Base-by-base conservation (phyloP, 2,888 invertebrate species). In the Idaea biselata region DNA sequence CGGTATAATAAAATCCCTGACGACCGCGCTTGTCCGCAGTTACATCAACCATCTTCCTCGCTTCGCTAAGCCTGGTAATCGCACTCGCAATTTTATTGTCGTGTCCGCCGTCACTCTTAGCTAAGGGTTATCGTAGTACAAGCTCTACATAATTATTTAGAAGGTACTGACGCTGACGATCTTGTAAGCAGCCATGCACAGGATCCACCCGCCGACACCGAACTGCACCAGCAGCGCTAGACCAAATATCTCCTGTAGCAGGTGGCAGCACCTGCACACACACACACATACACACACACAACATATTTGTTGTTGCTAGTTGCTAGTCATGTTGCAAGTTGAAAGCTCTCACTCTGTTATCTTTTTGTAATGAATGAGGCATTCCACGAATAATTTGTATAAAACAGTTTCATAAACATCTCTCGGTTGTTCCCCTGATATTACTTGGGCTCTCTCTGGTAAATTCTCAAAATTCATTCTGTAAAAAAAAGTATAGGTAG, bases 101-200 rank as follows among this genome's bases (percentile, higher is more conserved):
- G n/a, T n/a, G n/a, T n/a, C n/a, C n/a, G n/a, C n/a, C n/a, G n/a
- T n/a, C n/a, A n/a, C n/a, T n/a, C n/a, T n/a, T n/a, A n/a, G n/a
- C n/a, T n/a, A n/a, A n/a, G n/a, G n/a, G n/a, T n/a, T 2, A 8
- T 11, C n/a, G 18, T 1, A 59, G 54, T n/a, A n/a, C n/a, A n/a
- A n/a, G n/a, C n/a, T n/a, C n/a, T n/a, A n/a, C n/a, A n/a, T n/a
- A n/a, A n/a, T n/a, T n/a, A n/a, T n/a, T n/a, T n/a, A n/a, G n/a
- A 6, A 14, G 18, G 18, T 60, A 83, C 88, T 82, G 62, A 91
- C 91, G 66, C 83, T 86, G 16, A 89, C 86, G 6, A 91, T 73
- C 65, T 89, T 83, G 71, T 91, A 91, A 4, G 88, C 88, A 0
- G 91, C 90, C 90, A 91, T 89, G 70, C 91, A 91, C 6, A 91